Conservation (phyloP, 2,113 vertebrate genomes). For the Podarcis raffonei region DNA sequence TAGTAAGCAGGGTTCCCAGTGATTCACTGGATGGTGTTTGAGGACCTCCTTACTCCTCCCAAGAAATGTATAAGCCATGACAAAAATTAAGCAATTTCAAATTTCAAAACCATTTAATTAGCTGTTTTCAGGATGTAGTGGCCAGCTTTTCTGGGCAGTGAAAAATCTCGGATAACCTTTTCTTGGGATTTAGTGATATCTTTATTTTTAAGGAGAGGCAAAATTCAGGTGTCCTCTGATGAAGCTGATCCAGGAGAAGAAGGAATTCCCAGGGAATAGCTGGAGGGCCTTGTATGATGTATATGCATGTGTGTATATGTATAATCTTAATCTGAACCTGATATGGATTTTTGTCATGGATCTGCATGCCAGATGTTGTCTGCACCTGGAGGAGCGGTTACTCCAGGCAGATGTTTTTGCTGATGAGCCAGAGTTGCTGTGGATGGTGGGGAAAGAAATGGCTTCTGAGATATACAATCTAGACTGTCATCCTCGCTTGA, state of each 20-base stretch:
- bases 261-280: neutral
- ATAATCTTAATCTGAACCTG: slow-evolving; percentile 34
- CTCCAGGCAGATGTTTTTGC: slow-evolving; percentile 27
- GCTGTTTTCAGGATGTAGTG: too few relatives aligned
- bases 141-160: neutral
- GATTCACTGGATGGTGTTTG: neutral
- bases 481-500: neutral
- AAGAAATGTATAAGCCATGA: neutral
- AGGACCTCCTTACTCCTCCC: neutral
- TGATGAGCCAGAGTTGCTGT: slow-evolving; percentile 33
- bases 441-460: slow-evolving; percentile 30
- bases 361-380: slow-evolving; percentile 50
- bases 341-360: slow-evolving; percentile 27
- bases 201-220: neutral
- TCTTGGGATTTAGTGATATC: neutral
- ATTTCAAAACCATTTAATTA: neutral
- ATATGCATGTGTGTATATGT: slow-evolving; percentile 35
- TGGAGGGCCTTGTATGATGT: slow-evolving; percentile 16
- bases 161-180: neutral
- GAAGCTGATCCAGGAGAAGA: neutral
- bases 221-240: neutral
- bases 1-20: neutral
- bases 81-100: neutral
- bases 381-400: slow-evolving; percentile 34
- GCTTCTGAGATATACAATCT: neutral